Base-by-base conservation (phyloP, 1,140 invertebrate genomes). In the Hylaeus volcanicus region DNA sequence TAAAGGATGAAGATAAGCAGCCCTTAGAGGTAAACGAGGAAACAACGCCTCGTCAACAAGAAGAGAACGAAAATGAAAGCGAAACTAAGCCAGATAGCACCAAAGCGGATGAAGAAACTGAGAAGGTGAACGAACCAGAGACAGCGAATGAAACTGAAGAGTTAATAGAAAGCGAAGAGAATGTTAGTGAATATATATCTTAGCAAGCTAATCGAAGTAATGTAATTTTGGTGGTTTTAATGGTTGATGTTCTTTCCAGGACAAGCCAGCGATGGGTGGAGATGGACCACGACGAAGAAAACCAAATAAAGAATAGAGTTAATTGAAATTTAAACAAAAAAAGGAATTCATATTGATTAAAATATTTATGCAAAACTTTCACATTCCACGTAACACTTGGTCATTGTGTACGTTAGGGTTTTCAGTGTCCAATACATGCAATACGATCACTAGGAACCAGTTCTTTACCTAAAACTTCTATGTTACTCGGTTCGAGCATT, bases 261-360 rank as follows among this genome's bases (percentile, higher is more conserved):
- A 79, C 39, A 72, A 79, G 5, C 48, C 58, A 26, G 58, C 51
- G 12, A 53, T 83, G 6, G 84, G 80, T 74, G 88, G 83, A 3
- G 91, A 93, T 82, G 92, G 92, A 66, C 92, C 93, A 81, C 88
- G 93, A 82, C 92, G 92, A 89, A 93, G 93, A 90, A 93, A 92
- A 90, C 90, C 89, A 90, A 92, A 92, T 84, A 93, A 92, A 88
- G 89, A 92, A 88, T 92, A 90, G 82, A 66, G 65, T 82, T 12
- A 55, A 84, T 74, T 58, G 41, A 83, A 80, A 78, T 69, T 81
- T 70, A 58, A 70, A 69, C 48, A 45, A 82, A 63, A 45, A 82
- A 63, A 79, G 2, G 48, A 82, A 82, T 78, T 81, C 79, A 15
- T 83, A 86, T 79, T 63, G 0, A 58, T 53, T 79, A 81, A 72